Conservation (phyloP, 2,113 vertebrate species). For the Heterocephalus glaber region DNA sequence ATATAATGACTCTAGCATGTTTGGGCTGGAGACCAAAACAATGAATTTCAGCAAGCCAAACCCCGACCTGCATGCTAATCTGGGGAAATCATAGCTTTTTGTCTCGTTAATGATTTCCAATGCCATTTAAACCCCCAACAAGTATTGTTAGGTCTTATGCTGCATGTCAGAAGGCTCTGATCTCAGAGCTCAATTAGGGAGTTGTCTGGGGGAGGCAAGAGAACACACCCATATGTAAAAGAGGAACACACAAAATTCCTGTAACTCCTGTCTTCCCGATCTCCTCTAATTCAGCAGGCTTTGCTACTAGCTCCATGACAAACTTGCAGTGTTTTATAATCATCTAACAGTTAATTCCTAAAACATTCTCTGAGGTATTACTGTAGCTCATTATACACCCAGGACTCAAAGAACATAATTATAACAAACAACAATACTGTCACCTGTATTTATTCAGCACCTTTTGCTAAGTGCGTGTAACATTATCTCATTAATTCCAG, state of each 20-base stretch:
- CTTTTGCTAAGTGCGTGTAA: neutral
- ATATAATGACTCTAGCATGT: slow-evolving; percentile 77
- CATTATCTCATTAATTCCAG: slow-evolving; percentile 23
- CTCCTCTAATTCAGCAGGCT: neutral
- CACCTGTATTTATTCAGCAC: neutral
- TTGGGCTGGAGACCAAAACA: slow-evolving; percentile 73
- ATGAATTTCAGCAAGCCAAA: slow-evolving; percentile 69
- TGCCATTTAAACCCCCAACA: slow-evolving; percentile 71
- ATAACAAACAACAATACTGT: slow-evolving; percentile 11
- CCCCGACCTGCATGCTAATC: slow-evolving; percentile 65
- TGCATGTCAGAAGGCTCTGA: neutral
- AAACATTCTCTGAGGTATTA: slow-evolving; percentile 37
- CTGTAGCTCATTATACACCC: slow-evolving; percentile 3
- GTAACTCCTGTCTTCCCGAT: neutral
- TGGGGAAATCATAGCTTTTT: slow-evolving; percentile 62
- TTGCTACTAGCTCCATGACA: neutral
- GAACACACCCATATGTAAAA: slow-evolving; percentile 43
- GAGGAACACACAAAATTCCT: slow-evolving; percentile 44
- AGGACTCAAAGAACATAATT: slow-evolving; percentile 47
- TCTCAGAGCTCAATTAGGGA: slow-evolving; percentile 60
- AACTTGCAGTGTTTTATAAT: neutral
- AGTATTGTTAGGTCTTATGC: slow-evolving; percentile 62
- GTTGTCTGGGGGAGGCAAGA: slow-evolving; percentile 20
- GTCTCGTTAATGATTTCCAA: slow-evolving; percentile 78
- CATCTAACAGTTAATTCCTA: slow-evolving; percentile 30